Percentiles rank a stretch among this genome's conserved stretches.
Conservation (phyloP, 2,888 invertebrate genomes). For the Buathra laborator region DNA sequence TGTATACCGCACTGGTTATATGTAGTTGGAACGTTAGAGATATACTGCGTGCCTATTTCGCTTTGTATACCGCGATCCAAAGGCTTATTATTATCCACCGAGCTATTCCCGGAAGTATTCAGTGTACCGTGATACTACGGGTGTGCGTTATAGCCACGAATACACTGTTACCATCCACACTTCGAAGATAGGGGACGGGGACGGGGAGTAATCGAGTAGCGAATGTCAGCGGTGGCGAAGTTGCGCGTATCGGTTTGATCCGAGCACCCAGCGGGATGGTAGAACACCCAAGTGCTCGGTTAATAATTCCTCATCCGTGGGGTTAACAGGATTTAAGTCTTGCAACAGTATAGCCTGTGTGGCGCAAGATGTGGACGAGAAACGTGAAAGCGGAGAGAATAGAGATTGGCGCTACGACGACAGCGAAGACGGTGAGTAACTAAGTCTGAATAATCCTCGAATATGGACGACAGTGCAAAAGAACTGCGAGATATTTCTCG, state of each 20-base stretch:
- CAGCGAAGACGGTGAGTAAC: conserved; percentile 49
- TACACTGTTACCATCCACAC: neutral
- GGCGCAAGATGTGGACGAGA: conserved; percentile 26
- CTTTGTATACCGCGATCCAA: conserved; percentile 36
- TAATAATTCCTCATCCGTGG: conserved; percentile 38
- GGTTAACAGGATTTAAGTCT: conserved; percentile 61
- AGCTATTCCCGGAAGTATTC: conserved; percentile 30
- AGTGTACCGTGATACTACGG: neutral
- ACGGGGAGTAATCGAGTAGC: neutral
- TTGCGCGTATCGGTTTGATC: conserved; percentile 34
- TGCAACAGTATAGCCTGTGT: conserved; percentile 19
- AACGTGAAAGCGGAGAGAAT: neutral
- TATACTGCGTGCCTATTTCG: conserved; percentile 6
- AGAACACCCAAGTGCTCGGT: conserved; percentile 32
- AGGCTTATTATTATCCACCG: conserved; percentile 41
- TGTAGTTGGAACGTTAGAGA: conserved; percentile 14
- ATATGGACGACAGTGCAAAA: conserved; percentile 39
- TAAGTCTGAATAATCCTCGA: conserved; percentile 57
- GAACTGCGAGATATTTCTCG: conserved; percentile 32
- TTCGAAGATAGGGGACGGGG: neutral
- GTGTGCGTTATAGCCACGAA: neutral
- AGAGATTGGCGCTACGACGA: conserved; percentile 28
- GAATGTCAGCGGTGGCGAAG: conserved; percentile 1
- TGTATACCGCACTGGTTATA: conserved; percentile 38
- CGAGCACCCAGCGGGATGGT: neutral